Base-by-base conservation (phyloP, 2,888 invertebrate species). In the Hypercompe scribonia region DNA sequence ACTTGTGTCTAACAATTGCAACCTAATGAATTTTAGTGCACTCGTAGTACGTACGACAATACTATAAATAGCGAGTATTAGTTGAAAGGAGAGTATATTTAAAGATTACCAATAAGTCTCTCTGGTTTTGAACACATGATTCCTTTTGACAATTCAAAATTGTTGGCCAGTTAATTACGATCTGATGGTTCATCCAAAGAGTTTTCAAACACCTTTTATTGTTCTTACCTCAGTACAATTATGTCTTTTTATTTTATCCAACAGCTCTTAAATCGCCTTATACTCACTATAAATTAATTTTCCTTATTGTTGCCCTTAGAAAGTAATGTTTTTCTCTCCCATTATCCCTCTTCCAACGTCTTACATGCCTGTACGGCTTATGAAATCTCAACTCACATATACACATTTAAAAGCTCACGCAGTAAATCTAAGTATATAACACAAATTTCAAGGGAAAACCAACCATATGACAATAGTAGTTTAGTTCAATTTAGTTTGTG, bases 351-450 rank as follows among this genome's bases (percentile, higher is more conserved):
- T 54, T 68, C 33, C 8, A 65, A 36, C 11, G 13, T 46, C 66
- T 33, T 33, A 67, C 66, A 67, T 24, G 31, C 18, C 66, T 66
- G 46, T 13, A 46, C 46, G 46, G 33, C 24, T n/a, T 34, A 70
- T n/a, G 71, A 77, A 77, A 75, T 75, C 71, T 72, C 75, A 81
- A 82, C 63, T 54, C 24, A 54, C 58, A 65, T 34, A 72, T 70
- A 81, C 73, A 78, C 75, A 83, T 76, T 82, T 75, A 66, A 81
- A 77, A 74, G 71, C 67, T 68, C n/a, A 63, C 33, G 21, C 21
- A 63, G 33, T 31, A 15, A 31, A 31, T 71, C 13, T 15, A 11
- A 67, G 28, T 18, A 15, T 33, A 15, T 28, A 61, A 46, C 7
- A 34, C 67, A 34, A 15, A 50, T 4, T 5, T 8, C 21, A 68